Evolutionary conservation across 2,888 invertebrate genomes (phyloP).

Genomic region (Caenorhabditis sp.): DNA sequence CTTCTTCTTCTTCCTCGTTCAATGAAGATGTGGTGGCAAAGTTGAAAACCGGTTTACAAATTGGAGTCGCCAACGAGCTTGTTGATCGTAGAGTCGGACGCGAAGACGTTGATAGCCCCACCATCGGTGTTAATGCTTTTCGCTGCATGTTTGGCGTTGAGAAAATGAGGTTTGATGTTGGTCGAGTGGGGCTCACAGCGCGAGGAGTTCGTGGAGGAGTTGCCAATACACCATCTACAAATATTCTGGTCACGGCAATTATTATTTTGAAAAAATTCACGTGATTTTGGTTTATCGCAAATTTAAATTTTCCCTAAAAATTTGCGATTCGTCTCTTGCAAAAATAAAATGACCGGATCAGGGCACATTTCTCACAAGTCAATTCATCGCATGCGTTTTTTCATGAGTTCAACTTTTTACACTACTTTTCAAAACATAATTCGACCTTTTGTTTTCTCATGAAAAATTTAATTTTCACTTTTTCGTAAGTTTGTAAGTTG

Average conservation of each 20-base stretch:
- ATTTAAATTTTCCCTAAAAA: too few species aligned
- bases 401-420: too few species aligned
- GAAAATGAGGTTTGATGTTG: conserved; percentile 20
- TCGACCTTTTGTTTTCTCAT: too few species aligned
- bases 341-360: too few species aligned
- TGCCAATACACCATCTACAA: conserved; percentile 18
- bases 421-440: too few species aligned
- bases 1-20: not conserved
- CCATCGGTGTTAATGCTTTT: conserved; percentile 6
- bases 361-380: too few species aligned
- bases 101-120: not conserved
- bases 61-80: conserved; percentile 5
- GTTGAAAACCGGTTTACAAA: not conserved
- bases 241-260: not conserved
- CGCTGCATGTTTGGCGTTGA: conserved; percentile 13
- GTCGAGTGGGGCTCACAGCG: not conserved
- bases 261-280: not conserved
- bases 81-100: conserved; percentile 12
- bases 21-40: not conserved
- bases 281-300: too few species aligned
- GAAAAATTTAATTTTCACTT: too few species aligned
- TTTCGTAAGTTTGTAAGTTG: too few species aligned
- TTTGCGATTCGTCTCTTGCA: too few species aligned
- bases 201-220: conserved; percentile 27
- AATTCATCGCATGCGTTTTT: too few species aligned